Base-by-base conservation (phyloP, 1,140 invertebrate species). In the Camponotus floridanus region DNA sequence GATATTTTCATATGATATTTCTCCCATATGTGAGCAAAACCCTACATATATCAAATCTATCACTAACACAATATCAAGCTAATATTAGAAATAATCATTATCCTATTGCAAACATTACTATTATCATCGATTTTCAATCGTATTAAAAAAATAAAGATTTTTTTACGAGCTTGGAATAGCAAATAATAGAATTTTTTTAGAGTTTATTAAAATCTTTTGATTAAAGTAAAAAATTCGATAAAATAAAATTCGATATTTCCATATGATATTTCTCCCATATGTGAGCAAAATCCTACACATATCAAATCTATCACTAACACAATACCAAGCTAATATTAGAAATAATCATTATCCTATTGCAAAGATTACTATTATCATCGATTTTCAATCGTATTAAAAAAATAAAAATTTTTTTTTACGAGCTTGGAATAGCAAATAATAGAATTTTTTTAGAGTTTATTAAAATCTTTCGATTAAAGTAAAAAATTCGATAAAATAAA, bases 71-170 rank as follows among this genome's bases (percentile, higher is more conserved):
- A 13, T 21, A 15, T 15, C n/a, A 15, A 4, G 31, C 18, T 1
- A 48, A 78, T 31, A 33, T 79, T 78, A 79, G 33, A 78, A 76
- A 36, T 65, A 18, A 36, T 13, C 13, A 18, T 0, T 48, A 45
- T 26, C 11, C 15, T 45, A 18, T 31, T 21, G 9, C 21, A 7
- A 3, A 21, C 39, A 48, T 31, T 48, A 64, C n/a, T 61, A 33
- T 4, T 13, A 26, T 51, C 48, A 51, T 59, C 55, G 4, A 26
- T 62, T 62, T 59, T 61, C 13, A 42, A n/a, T 76, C 13, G 3
- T 62, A 64, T 65, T 67, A 51, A 59, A n/a, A 36, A 3, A 21
- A 45, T 33, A 31, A 26, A 26, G 0, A 26, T 26, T 1, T 26
- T 26, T 1, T 26, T 26, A 26, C 1, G 26, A 26, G 1, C 26